Base-by-base conservation (phyloP, 2,888 invertebrate species). In the Emesis castigata region DNA sequence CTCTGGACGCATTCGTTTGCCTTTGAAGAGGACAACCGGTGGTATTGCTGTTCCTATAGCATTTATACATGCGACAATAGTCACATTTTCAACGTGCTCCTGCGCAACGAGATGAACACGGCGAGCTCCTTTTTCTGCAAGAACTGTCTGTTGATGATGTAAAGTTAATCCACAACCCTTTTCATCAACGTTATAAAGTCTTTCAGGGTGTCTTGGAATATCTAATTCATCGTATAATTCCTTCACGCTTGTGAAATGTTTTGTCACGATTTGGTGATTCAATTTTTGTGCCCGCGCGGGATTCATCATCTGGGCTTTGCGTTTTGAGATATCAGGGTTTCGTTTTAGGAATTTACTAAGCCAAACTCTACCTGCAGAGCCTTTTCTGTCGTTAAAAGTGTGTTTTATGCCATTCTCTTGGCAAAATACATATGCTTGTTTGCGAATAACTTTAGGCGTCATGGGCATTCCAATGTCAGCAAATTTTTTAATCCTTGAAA, bases 301-400 rank as follows among this genome's bases (percentile, higher is more conserved):
- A 73, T 86, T 86, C 77, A 85, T 79, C 68, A 83, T 69, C 61
- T 86, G 84, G 62, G 79, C 82, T 83, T 86, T 86, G 64, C 80
- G 75, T 53, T 64, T 66, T 26, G 80, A 65, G 53, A 86, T n/a
- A 56, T 85, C 75, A 26, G 79, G 81, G 61, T 83, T 77, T 69
- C 83, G 66, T 68, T 73, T 75, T 1, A 75, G 58, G 68, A 75
- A 75, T 61, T 62, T 39, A 16, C 58, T 80, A 5, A 85, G 65
- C 83, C 85, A 85, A 26, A 79, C 69, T 53, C 76, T 75, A 48
- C 75, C 20, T 61, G 74, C n/a, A 39, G 26, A 3, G 9, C 39
- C 16, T 69, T 73, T 73, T 65, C 75, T 56, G 53, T 77, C 69
- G 58, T 77, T 85, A 48, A 82, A 76, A 71, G 34, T 34, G 3